Evolutionary conservation across 1,140 invertebrate genomes (phyloP), one percentile per base, ranked within the genome.

Genomic region (Tenebrio molitor): DNA sequence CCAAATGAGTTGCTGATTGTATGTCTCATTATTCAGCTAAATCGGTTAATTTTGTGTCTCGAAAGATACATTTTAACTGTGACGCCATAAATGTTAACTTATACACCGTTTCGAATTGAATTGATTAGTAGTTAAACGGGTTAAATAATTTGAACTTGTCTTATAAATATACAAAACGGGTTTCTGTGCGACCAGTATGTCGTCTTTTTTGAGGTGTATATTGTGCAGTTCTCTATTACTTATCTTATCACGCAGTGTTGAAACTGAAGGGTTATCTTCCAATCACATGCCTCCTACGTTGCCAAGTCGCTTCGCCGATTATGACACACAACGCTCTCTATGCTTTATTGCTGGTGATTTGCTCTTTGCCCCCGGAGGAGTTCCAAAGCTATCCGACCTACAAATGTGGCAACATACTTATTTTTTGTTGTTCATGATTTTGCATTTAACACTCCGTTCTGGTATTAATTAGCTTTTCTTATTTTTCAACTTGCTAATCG

Each of bases 241-340:
- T 75, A 75, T 75, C 74, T 75, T 75, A 75, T 75, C 74, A 58
- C 53, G 1, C 23, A 66, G 66, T 64, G 72, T 69, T 75, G 63
- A 71, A 75, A 72, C 46, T 39, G 58, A 33, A 66, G 74, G 74
- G 74, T 75, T 75, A 75, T 75, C 71, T 63, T 53, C 58, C 71
- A 72, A 75, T 75, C 74, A 71, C 74, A 75, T 75, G 74, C 50
- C 69, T 71, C 71, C 67, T 65, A 29, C 64, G 74, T 75, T 75
- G 74, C 71, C 74, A 75, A 71, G 64, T 74, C 69, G 69, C 17
- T 39, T 41, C 25, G 44, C 44, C 44, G 44, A 50, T 50, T 50
- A 21, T 53, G 67, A 12, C 16, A 17, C 17, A 33, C 50, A 58
- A 58, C 23, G 21, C n/a, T 46, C 42, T 46, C 42, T 7, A n/a